A percentile compares a stretch with the other conserved stretches of the same genome.
phyloP scores from a whole-genome alignment of 2,888 invertebrate genomes.

The Hyposoter didymator region DNA sequence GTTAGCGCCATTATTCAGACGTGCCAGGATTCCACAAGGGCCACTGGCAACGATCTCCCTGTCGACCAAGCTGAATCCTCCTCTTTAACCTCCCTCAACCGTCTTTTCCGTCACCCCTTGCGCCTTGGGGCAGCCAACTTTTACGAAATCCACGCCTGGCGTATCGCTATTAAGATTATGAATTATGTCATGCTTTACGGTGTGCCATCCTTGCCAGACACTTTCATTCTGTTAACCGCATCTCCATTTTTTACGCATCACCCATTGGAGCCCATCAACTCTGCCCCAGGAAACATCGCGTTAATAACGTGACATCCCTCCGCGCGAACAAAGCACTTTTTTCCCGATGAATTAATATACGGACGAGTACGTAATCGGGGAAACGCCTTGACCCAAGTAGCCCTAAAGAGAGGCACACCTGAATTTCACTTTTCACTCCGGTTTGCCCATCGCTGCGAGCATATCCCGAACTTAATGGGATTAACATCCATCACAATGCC shows the following conservation, averaged over 20 bases:
- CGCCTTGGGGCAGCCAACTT: constrained; percentile 11
- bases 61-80: constrained; percentile 14
- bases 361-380: neutral
- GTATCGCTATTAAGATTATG: constrained; percentile 54
- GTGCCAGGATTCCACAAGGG: constrained; percentile 59
- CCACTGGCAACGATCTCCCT: constrained; percentile 8
- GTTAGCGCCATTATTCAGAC: constrained; percentile 63
- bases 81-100: neutral
- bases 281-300: neutral
- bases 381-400: neutral
- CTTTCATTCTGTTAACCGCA: neutral
- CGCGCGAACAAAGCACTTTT: neutral
- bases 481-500: neutral
- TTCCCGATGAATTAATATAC: neutral
- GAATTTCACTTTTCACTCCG: neutral
- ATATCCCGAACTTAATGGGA: constrained; percentile 2
- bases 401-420: neutral
- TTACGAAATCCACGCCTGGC: constrained; percentile 21
- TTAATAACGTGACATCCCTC: neutral
- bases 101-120: constrained; percentile 11
- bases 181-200: constrained; percentile 27
- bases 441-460: neutral
- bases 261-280: neutral
- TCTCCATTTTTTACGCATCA: neutral
- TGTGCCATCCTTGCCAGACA: neutral